Evolutionary conservation across 2,888 invertebrate genomes (phyloP), one percentile per base, ranked within the genome.

Genomic region (Diarsia dahlii): DNA sequence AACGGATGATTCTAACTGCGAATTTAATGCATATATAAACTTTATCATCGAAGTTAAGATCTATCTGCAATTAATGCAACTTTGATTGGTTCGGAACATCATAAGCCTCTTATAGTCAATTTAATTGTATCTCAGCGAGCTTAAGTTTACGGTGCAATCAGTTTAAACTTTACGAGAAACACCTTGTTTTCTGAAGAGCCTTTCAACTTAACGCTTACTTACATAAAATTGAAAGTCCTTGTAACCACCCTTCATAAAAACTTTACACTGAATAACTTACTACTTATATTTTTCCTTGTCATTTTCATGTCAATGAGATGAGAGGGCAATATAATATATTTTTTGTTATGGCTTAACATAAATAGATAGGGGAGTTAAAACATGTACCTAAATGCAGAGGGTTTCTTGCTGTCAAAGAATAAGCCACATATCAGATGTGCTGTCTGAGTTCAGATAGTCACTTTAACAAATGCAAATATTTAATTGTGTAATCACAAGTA

Each of bases 121-220:
- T 90, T 93, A 92, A 93, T 93, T 92, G 91, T 89, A 90, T 92
- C 89, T 90, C 89, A 74, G 89, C 91, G 87, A 87, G 91, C 90
- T 91, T 90, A 91, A 90, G 90, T 92, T 93, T 91, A 91, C 88
- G 89, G 85, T 84, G 89, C 89, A 91, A 93, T 93, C 92, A 91
- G 90, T 93, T 91, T 90, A 12, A 84, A 78, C 90, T 92, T 91
- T 90, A 88, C 76, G 80, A 72, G 67, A 70, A 70, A 75, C 68
- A 85, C 87, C 77, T 80, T 69, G 64, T 71, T 79, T 68, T 76
- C 84, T 74, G 84, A 60, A 76, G 72, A 84, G 87, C 81, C 82
- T 73, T 81, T 82, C 74, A 70, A 77, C 63, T 66, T 81, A 68
- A 77, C 71, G 52, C 65, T 77, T 74, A 62, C 62, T 68, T 67